phyloP scores from a whole-genome alignment of 2,113 vertebrate genomes.

The Aegithalos caudatus region DNA sequence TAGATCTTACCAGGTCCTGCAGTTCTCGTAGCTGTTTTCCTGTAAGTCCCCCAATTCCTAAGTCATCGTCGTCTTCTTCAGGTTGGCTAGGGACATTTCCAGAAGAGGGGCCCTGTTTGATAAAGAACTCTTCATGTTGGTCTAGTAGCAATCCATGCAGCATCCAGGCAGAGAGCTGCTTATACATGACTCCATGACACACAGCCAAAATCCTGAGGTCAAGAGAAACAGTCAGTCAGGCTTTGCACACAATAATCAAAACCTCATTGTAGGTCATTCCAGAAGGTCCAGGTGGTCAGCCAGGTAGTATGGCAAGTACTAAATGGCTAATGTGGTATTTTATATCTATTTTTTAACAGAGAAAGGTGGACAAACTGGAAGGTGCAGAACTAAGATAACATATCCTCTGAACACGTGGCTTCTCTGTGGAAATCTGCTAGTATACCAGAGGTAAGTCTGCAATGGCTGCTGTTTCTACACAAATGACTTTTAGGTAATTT shows the following conservation, averaged over 20 bases:
- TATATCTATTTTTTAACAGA: neutral
- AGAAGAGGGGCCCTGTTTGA: conserved; percentile 91
- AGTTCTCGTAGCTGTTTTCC: conserved; percentile 94
- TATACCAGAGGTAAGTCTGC: neutral
- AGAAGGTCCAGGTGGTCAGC: neutral
- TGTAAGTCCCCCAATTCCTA: conserved; percentile 93
- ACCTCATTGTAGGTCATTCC: neutral
- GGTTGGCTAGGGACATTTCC: conserved; percentile 80
- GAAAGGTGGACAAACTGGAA: neutral
- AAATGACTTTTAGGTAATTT: neutral
- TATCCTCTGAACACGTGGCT: neutral
- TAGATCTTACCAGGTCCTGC: conserved; percentile 88
- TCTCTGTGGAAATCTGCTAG: neutral
- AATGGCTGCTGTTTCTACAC: neutral
- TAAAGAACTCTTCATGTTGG: conserved; percentile 95
- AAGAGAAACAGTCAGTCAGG: neutral
- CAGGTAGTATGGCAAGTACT: neutral
- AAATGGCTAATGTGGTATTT: neutral
- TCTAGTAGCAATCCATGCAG: conserved; percentile 92
- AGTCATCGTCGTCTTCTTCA: conserved; percentile 95
- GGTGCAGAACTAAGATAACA: neutral
- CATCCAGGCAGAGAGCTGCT: conserved; percentile 99
- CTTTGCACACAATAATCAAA: neutral
- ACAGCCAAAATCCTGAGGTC: conserved; percentile 87
- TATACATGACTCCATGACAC: conserved; percentile 98